Conservation (phyloP, 2,113 vertebrate genomes). For the Brachypteracias leptosomus region DNA sequence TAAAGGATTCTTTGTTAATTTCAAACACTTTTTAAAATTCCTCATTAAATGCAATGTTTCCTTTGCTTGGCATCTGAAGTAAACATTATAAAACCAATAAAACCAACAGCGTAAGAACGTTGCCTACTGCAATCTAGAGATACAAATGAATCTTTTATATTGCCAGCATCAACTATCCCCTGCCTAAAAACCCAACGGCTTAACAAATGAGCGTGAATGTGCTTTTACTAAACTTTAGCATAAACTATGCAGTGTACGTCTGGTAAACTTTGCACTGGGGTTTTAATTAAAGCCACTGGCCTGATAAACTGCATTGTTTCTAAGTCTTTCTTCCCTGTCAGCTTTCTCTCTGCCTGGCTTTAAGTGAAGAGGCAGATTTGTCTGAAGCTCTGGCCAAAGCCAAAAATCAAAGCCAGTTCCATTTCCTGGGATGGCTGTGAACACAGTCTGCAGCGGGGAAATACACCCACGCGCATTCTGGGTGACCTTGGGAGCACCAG, state of each 20-base stretch:
- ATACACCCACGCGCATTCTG: not conserved
- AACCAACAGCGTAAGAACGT: not conserved
- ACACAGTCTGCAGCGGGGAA: not conserved
- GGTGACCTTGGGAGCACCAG: slow-evolving; percentile 17
- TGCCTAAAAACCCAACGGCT: not conserved
- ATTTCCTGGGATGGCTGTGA: slow-evolving; percentile 40
- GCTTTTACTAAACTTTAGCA: not conserved
- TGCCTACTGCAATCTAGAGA: not conserved
- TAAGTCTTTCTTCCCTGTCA: not conserved
- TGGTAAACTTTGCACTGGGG: not conserved
- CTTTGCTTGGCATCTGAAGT: not conserved
- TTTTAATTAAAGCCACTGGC: slow-evolving; percentile 24
- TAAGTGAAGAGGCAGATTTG: not conserved
- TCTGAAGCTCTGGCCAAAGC: slow-evolving; percentile 13
- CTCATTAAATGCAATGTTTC: not conserved
- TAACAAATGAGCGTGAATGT: not conserved
- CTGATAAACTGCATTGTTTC: not conserved
- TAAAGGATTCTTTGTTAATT: not conserved
- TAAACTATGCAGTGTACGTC: not conserved
- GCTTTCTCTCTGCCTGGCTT: not conserved
- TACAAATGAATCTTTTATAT: not conserved
- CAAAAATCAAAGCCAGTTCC: slow-evolving; percentile 3
- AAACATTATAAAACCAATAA: not conserved
- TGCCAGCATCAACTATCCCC: not conserved
- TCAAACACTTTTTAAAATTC: not conserved